Percentiles rank a stretch among this genome's conserved stretches.
These are phyloP conservation scores for Macaria notata DNA, from an alignment of 2,888 invertebrate species.

Conservation along the genomic window DNA sequence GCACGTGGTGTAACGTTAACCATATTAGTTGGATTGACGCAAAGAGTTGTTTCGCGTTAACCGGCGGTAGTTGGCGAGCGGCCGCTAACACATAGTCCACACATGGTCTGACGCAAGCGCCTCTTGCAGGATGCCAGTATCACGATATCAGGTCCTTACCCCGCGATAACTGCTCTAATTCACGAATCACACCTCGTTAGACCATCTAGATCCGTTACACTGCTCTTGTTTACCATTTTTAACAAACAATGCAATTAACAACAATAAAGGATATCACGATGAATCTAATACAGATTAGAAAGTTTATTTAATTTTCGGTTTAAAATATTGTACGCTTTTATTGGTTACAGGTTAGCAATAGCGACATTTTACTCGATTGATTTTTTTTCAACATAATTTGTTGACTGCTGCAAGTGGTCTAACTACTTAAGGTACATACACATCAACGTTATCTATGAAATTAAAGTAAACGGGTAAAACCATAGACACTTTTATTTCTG, in stretches of 20 bases:
- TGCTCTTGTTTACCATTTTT: conserved; percentile 22
- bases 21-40: conserved; percentile 57
- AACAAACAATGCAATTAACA: conserved; percentile 10
- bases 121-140: conserved; percentile 34
- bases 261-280: conserved; percentile 2
- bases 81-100: conserved; percentile 58
- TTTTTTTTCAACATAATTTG: no score
- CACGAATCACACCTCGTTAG: conserved; percentile 26
- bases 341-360: no score
- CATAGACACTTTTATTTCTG: no score
- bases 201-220: conserved; percentile 22
- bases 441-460: no score
- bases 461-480: no score
- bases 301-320: no score
- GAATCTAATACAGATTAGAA: conserved; percentile 1
- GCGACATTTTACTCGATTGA: no score
- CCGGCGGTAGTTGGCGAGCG: conserved; percentile 53
- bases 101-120: conserved; percentile 65
- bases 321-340: no score
- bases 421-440: no score
- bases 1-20: conserved; percentile 43
- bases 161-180: conserved; percentile 30
- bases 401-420: no score
- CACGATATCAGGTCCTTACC: conserved; percentile 40
- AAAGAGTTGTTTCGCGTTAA: conserved; percentile 44